Base-by-base conservation (phyloP, 2,888 invertebrate genomes). In the Tenthredo notha region DNA sequence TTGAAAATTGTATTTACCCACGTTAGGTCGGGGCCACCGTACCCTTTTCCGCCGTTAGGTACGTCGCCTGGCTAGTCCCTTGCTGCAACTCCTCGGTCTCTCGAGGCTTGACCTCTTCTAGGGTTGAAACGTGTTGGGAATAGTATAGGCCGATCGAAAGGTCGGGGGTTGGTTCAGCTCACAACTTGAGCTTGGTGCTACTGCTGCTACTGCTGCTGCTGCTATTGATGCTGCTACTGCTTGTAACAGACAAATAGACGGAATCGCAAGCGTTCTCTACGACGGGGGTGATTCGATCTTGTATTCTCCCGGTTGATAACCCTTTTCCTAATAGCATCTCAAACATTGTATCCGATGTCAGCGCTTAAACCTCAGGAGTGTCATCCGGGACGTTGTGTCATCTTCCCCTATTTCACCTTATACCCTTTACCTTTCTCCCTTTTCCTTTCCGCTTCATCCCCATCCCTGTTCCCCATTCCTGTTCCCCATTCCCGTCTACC, bases 291-390 rank as follows among this genome's bases (percentile, higher is more conserved):
- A 74, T 74, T 43, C 74, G 74, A 74, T 43, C 43, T 43, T 43
- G 74, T 74, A 74, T 74, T 74, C 74, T 43, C 40, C 43, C 21
- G 25, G 74, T 40, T 74, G 43, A 43, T 74, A 74, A 74, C 74
- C 43, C 74, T 74, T 74, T 43, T 43, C 67, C 70, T 74, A 84
- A 84, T 84, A 74, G 84, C 84, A 84, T 74, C 84, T 84, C 84
- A 72, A 84, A 84, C 84, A 84, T 70, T 67, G 84, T 84, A 50
- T 84, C 65, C 84, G 21, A 54, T 84, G 84, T 84, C 82, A 82
- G 40, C n/a, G 21, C n/a, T 70, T 47, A 72, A 82, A 78, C 50
- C 58, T 74, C 33, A 61, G 70, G 85, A 78, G 86, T 84, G 84
- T 47, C 78, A 78, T 83, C 74, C 43, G 72, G 43, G 61, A 78